Percentiles rank a stretch among this genome's conserved stretches.
phyloP scores from a whole-genome alignment of 2,113 vertebrate genomes.

The Hyaena hyaena region DNA sequence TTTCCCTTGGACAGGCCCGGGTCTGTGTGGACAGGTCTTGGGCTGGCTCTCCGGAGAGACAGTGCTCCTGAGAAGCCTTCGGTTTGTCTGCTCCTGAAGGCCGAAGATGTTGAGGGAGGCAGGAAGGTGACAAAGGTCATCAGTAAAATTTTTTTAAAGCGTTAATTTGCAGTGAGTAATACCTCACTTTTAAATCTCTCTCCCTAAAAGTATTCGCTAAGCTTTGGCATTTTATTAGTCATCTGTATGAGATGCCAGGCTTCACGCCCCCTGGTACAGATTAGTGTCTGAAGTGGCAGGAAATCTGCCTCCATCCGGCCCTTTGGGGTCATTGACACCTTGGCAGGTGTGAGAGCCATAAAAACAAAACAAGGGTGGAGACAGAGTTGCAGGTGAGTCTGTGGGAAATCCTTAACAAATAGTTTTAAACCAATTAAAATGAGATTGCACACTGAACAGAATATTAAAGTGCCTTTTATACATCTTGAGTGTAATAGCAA shows the following conservation, averaged over 20 bases:
- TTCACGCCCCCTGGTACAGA: accelerated
- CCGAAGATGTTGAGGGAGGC: background rate
- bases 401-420: background rate
- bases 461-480: background rate
- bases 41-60: background rate
- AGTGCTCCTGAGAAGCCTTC: background rate
- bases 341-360: background rate
- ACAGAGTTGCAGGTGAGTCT: background rate
- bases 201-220: background rate
- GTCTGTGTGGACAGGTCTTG: background rate
- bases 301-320: background rate
- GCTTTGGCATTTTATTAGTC: background rate
- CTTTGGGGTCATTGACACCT: background rate
- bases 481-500: background rate
- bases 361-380: background rate
- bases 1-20: background rate
- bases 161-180: background rate
- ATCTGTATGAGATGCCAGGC: background rate
- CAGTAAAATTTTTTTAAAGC: background rate
- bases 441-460: background rate
- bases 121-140: background rate
- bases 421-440: background rate
- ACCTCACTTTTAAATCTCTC: background rate
- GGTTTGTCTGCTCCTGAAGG: background rate
- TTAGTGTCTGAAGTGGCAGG: background rate